These are phyloP conservation scores for Papilio elwesi DNA, from an alignment of 2,888 invertebrate species.

Conservation along the genomic window DNA sequence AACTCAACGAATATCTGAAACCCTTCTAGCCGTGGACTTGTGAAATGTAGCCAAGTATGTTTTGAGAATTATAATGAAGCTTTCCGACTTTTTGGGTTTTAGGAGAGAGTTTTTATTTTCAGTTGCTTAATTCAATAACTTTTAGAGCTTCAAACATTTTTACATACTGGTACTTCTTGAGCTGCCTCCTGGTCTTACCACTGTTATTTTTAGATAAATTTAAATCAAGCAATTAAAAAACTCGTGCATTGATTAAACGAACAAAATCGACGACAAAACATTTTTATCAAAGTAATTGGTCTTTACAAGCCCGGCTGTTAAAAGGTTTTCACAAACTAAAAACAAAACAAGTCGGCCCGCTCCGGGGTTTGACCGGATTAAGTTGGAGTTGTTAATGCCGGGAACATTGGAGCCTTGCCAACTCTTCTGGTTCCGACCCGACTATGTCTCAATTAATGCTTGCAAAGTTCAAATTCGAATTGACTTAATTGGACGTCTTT, in stretches of 20 bases:
- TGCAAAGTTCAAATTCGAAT: constrained; percentile 25
- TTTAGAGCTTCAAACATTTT: no score
- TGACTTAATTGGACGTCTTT: constrained; percentile 20
- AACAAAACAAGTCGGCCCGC: constrained; percentile 7
- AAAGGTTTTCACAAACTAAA: constrained; percentile 19
- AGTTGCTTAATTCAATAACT: no score
- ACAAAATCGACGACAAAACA: not conserved
- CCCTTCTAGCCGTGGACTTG: constrained; percentile 26
- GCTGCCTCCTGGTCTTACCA: no score
- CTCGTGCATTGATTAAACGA: not conserved
- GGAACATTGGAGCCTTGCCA: constrained; percentile 31
- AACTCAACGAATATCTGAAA: constrained; percentile 22
- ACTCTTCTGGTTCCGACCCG: constrained; percentile 7
- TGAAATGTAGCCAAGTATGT: constrained; percentile 22
- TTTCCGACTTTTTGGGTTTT: not conserved
- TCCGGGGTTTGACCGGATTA: constrained; percentile 13
- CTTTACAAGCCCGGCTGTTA: not conserved
- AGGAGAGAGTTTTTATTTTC: not conserved
- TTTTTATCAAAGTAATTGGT: not conserved
- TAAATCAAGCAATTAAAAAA: not conserved
- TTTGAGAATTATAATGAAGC: constrained; percentile 26
- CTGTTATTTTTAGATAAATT: no score
- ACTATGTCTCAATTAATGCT: constrained; percentile 31
- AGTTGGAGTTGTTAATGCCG: constrained; percentile 25
- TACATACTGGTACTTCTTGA: no score